Percentiles rank a stretch among this genome's conserved stretches.
Conservation (phyloP, 2,888 invertebrate genomes). For the Acheta domesticus region DNA sequence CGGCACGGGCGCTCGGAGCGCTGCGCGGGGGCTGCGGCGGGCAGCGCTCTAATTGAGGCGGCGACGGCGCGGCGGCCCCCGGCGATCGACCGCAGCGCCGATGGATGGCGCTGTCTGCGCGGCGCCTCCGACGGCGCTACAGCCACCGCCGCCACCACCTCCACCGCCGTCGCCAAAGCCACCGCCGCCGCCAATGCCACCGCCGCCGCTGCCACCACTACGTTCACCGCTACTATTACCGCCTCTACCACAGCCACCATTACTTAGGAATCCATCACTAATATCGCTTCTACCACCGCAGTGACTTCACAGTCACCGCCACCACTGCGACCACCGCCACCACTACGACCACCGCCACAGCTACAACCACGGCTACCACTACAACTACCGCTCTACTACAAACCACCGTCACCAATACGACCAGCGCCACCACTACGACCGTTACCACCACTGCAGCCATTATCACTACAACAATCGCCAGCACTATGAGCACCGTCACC, state of each 20-base stretch:
- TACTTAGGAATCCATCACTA: too few species aligned
- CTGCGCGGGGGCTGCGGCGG: neutral
- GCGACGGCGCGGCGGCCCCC: conserved; percentile 3
- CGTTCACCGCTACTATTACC: neutral
- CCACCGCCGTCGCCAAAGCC: too few species aligned
- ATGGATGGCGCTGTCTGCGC: neutral
- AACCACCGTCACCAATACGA: too few species aligned
- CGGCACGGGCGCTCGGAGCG: neutral
- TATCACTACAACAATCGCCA: too few species aligned
- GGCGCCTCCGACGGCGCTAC: neutral
- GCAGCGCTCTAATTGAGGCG: neutral
- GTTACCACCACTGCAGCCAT: too few species aligned
- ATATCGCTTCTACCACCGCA: too few species aligned
- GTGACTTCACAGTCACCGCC: too few species aligned
- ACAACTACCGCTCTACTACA: neutral
- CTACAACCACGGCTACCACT: neutral
- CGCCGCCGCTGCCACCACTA: neutral
- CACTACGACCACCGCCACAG: neutral
- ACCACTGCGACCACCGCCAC: neutral
- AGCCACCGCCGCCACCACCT: neutral
- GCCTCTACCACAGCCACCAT: too few species aligned
- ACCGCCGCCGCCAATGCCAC: too few species aligned
- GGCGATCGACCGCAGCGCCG: neutral
- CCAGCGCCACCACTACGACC: too few species aligned
- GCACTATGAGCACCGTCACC: neutral